A percentile compares a stretch with the other conserved stretches of the same genome.
Conservation (phyloP, 2,888 invertebrate genomes). For the Lithosia quadra region DNA sequence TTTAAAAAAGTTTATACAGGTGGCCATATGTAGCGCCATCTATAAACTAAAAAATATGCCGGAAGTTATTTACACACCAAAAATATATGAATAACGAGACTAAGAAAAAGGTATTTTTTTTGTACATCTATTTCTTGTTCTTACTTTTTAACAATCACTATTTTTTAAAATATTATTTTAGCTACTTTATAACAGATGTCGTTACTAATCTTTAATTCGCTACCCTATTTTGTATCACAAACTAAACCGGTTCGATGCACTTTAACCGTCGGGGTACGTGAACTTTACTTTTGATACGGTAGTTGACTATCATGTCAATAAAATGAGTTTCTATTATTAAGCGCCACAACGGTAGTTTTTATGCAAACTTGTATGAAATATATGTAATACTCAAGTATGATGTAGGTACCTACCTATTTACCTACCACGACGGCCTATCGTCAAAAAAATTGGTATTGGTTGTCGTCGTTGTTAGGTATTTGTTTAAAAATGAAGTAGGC, state of each 20-base stretch:
- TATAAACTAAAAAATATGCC: background rate
- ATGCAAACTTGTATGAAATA: background rate
- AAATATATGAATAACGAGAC: too few species aligned
- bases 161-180: slow-evolving; percentile 27
- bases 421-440: too few species aligned
- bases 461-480: too few species aligned
- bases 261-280: slow-evolving; percentile 22
- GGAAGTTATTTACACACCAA: background rate
- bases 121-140: too few species aligned
- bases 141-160: too few species aligned
- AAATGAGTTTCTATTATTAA: background rate
- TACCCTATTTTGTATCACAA: background rate
- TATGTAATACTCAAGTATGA: background rate
- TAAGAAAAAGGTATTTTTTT: too few species aligned
- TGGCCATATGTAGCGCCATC: background rate
- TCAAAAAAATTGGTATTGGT: too few species aligned
- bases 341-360: too few species aligned
- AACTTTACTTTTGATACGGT: slow-evolving; percentile 22
- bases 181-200: slow-evolving; percentile 72
- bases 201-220: slow-evolving; percentile 24
- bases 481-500: too few species aligned
- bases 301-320: background rate
- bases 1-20: background rate
- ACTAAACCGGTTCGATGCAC: slow-evolving; percentile 32
- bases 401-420: too few species aligned